Evolutionary conservation across 2,797 vertebrate genomes (phyloP).

Genomic region (Poecilia gillii): DNA sequence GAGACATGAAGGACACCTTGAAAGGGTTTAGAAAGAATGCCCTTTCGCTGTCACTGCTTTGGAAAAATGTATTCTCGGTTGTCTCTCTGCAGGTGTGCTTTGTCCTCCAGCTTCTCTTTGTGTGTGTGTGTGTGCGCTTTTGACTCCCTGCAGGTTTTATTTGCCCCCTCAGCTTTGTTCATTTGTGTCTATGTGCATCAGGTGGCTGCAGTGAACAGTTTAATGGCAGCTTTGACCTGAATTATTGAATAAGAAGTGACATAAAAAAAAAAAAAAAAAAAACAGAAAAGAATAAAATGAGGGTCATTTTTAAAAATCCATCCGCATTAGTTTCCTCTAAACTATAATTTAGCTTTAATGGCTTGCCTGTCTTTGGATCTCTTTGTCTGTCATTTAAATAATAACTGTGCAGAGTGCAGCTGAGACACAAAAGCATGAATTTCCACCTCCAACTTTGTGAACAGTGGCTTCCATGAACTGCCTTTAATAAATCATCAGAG

Average conservation of each 20-base stretch:
- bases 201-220: constrained; percentile 50
- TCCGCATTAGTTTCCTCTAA: constrained; percentile 6
- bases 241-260: constrained; percentile 45
- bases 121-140: constrained; percentile 4
- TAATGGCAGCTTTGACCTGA: constrained; percentile 68
- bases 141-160: constrained; percentile 46
- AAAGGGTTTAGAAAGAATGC: constrained; percentile 37
- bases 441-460: constrained; percentile 1
- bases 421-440: background rate
- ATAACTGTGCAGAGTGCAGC: background rate
- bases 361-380: constrained; percentile 13
- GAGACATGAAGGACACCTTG: constrained; percentile 25
- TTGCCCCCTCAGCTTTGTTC: constrained; percentile 41
- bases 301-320: constrained; percentile 57
- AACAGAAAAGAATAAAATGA: no score
- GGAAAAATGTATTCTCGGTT: constrained; percentile 20
- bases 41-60: constrained; percentile 25
- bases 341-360: constrained; percentile 19
- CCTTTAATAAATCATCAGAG: background rate
- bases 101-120: constrained; percentile 27
- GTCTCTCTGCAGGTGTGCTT: constrained; percentile 26
- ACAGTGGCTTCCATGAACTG: constrained; percentile 2
- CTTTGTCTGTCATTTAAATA: constrained; percentile 7
- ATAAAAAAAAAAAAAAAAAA: constrained; percentile 6
- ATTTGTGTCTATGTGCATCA: constrained; percentile 38